These are phyloP conservation scores for Lepus townsendii DNA, from an alignment of 2,797 vertebrate species.

Conservation along the genomic window DNA sequence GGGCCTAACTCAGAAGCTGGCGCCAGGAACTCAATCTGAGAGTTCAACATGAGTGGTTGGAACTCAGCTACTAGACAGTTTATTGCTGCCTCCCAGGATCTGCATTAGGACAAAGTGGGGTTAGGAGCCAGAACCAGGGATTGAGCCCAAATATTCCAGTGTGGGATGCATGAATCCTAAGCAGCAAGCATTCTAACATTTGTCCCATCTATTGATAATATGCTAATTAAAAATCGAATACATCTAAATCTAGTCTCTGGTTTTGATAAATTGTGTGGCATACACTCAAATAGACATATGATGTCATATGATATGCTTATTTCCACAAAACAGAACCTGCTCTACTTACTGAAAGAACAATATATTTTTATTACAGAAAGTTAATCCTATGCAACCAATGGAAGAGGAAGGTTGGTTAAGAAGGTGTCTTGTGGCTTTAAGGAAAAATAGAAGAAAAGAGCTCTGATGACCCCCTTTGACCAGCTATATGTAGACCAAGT, in stretches of 20 bases:
- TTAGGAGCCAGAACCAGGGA: too few relatives aligned
- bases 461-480: not conserved
- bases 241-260: not conserved
- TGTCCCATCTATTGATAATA: not conserved
- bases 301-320: not conserved
- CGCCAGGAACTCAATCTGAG: too few relatives aligned
- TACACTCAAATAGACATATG: not conserved
- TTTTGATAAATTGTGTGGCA: not conserved
- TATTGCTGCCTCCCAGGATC: too few relatives aligned
- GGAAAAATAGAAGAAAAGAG: not conserved
- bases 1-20: too few relatives aligned
- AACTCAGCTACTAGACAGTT: too few relatives aligned
- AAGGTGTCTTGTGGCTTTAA: not conserved
- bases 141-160: too few relatives aligned
- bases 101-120: too few relatives aligned
- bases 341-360: not conserved
- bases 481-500: not conserved
- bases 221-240: not conserved
- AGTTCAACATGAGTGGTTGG: too few relatives aligned
- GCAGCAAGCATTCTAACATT: too few relatives aligned
- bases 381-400: not conserved
- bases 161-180: too few relatives aligned
- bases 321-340: not conserved
- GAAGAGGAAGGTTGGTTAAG: not conserved
- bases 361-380: not conserved